A percentile compares a stretch with the other conserved stretches of the same genome.
Conservation (phyloP, 2,888 invertebrate species). For the Rotaria macrura region DNA sequence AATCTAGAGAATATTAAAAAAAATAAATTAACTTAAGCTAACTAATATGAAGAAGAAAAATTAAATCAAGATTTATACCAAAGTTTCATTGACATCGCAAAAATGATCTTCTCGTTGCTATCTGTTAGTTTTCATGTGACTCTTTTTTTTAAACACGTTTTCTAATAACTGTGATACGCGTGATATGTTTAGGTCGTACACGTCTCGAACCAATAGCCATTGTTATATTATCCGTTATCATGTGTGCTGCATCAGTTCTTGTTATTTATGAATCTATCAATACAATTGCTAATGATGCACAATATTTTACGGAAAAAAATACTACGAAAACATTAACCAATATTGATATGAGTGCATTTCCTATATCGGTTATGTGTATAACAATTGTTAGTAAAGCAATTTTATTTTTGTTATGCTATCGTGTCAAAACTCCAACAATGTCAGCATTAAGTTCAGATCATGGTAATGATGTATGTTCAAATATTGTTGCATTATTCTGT, state of each 20-base stretch:
- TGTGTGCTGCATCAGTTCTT: constrained; percentile 52
- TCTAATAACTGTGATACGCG: too few species aligned
- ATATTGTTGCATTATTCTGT: constrained; percentile 50
- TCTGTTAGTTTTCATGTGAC: too few species aligned
- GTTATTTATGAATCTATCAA: constrained; percentile 48
- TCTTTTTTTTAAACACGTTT: too few species aligned
- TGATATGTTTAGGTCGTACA: constrained; percentile 42
- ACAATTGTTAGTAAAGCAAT: constrained; percentile 41
- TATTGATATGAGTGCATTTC: constrained; percentile 36
- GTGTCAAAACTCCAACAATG: constrained; percentile 41
- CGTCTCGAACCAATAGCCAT: constrained; percentile 51
- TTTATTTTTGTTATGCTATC: constrained; percentile 42
- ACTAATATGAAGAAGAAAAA: too few species aligned
- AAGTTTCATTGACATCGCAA: too few species aligned
- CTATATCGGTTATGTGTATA: constrained; percentile 40
- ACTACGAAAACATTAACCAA: constrained; percentile 39
- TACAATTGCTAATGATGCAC: not conserved
- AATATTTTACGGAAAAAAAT: not conserved
- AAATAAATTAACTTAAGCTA: too few species aligned
- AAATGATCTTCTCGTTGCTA: too few species aligned
- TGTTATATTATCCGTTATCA: constrained; percentile 51
- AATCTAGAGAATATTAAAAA: too few species aligned
- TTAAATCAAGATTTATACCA: too few species aligned
- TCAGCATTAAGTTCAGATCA: constrained; percentile 51
- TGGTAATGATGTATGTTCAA: constrained; percentile 52